Percentiles rank a stretch among this genome's conserved stretches.
phyloP scores from a whole-genome alignment of 2,797 vertebrate species.

The Gymnocypris eckloni region DNA sequence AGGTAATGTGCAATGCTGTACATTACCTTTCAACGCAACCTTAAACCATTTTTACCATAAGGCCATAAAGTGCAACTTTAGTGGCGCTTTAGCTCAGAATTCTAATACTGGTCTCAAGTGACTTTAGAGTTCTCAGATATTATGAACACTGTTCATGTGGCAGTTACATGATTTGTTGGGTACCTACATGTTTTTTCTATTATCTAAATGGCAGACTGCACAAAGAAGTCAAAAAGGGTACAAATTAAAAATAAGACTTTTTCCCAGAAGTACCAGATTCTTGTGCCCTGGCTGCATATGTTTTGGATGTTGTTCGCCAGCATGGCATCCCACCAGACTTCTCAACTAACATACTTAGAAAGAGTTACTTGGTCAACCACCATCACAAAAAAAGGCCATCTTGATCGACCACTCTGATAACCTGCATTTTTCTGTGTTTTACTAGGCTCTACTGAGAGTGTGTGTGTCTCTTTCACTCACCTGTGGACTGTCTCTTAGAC shows the following conservation, averaged over 20 bases:
- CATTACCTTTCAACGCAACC: constrained; percentile 60
- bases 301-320: not conserved
- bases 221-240: not conserved
- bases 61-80: constrained; percentile 18
- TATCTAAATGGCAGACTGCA: not conserved
- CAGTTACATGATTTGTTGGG: not conserved
- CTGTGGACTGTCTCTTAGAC: constrained; percentile 27
- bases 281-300: not conserved
- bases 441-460: not conserved
- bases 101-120: not conserved
- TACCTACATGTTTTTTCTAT: not conserved
- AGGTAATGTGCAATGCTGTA: constrained; percentile 78
- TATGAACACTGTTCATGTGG: not conserved
- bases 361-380: not conserved
- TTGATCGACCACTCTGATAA: not conserved
- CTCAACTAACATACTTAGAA: not conserved
- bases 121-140: constrained; percentile 3
- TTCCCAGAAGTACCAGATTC: not conserved
- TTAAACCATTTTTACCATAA: constrained; percentile 18
- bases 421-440: not conserved
- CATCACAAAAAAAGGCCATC: not conserved
- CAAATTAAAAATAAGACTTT: not conserved
- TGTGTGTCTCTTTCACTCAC: constrained; percentile 43
- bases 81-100: constrained; percentile 1
- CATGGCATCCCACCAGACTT: not conserved